Evolutionary conservation across 2,113 vertebrate species (phyloP), one percentile per base, ranked within the genome.

Genomic region (Dolichallabes microphthalmus): DNA sequence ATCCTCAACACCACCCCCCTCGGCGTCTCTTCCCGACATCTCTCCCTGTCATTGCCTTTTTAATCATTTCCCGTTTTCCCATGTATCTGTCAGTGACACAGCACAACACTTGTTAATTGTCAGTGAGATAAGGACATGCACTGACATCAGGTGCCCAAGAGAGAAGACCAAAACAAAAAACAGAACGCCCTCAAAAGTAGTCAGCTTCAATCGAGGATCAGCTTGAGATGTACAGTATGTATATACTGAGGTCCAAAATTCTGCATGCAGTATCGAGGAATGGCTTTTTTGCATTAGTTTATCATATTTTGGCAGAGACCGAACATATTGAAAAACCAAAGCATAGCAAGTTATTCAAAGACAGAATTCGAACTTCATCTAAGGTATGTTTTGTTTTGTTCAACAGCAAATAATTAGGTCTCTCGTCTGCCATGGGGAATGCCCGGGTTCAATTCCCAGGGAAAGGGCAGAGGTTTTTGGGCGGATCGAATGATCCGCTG

Each of bases 71-170:
- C 61, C 32, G 11, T 64, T 88, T 86, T 82, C 45, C 58, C 11
- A 66, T 74, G 57, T 76, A 82, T 77, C 74, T 55, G 39, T 60
- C 60, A 35, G 12, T 86, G 89, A 89, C 85, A 88, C 77, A 87
- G 68, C 86, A 79, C 90, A 88, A 84, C 85, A 86, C 75, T 79
- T 64, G 84, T 90, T 85, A 89, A 87, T 87, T 76, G 75, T 76
- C 73, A 82, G 75, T 57, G 83, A 92, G 79, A 88, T 63, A 60
- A 87, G 63, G 75, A 80, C 14, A 63, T 53, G n/a, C 69, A 85
- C 63, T 87, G 78, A 71, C 81, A 88, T 82, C 85, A 68, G 22
- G 52, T 64, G 61, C 78, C 88, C 88, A 9, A 60, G 73, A 86
- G 61, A 30, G 22, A 57, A 53, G 53, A 79, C 60, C 60, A 73